Evolutionary conservation across 2,797 vertebrate species (phyloP), one percentile per base, ranked within the genome.

Genomic region (Gobio occitaniae): DNA sequence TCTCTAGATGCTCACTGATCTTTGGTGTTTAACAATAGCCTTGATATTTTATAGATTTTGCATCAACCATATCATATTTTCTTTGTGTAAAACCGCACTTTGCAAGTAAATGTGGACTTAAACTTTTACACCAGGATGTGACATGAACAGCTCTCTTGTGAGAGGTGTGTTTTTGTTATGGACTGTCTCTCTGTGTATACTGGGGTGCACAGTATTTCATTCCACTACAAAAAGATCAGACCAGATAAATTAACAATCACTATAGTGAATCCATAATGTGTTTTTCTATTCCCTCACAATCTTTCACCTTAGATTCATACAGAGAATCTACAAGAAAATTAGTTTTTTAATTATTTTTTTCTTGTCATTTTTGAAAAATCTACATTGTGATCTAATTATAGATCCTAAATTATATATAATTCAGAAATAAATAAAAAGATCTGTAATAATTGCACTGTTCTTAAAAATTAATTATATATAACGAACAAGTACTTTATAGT

Each of bases 181-280:
- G 32, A 19, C 38, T 88, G 15, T 19, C 36, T 44, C 38, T 84
- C 59, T 68, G 90, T 90, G 90, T 19, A 36, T 65, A 63, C 1
- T 1, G 70, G 3, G 6, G 44, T 78, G 44, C 88, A 90, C 89
- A 87, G 29, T 81, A 76, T 83, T 80, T 82, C 1, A 66, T 29
- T 15, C 61, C 38, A 56, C 66, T 78, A 87, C 86, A 90, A 90
- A 90, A 91, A 89, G 70, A 19, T 83, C 38, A 47, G 13, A 44
- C 9, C 41, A 63, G 19, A 15, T 56, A 77, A 56, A 56, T 48
- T 19, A 75, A 75, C 52, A 4, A 75, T 75, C 50, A 13, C 17
- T 52, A 6, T 74, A 74, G 8, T 44, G 8, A 44, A 74, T 3
- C 4, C 2, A 74, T 11, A 2, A 19, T 13, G 48, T 8, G 7